Evolutionary conservation across 1,140 invertebrate genomes (phyloP).

Genomic region (Dryas iulia): DNA sequence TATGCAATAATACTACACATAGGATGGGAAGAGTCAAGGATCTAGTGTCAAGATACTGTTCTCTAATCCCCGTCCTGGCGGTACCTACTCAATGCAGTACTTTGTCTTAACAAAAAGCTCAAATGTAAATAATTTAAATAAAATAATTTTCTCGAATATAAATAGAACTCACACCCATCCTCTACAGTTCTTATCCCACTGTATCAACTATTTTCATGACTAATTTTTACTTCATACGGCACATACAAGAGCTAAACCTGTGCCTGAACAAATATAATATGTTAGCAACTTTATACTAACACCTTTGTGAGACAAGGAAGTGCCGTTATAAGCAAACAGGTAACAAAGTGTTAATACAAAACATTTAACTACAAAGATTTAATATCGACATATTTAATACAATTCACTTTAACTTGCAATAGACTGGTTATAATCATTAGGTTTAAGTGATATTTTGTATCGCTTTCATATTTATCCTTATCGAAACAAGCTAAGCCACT

Average conservation of each 20-base stretch:
- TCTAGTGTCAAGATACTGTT: too few species aligned
- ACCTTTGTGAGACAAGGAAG: background rate
- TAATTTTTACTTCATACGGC: too few species aligned
- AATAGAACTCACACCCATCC: too few species aligned
- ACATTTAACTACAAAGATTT: background rate
- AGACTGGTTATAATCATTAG: background rate
- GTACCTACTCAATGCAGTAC: too few species aligned
- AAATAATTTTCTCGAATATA: too few species aligned
- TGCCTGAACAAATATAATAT: background rate
- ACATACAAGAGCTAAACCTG: background rate
- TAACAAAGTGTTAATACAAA: background rate
- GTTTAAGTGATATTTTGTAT: conserved; percentile 7
- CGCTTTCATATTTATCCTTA: background rate
- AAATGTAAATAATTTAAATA: too few species aligned
- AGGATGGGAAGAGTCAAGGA: too few species aligned
- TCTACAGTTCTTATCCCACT: too few species aligned
- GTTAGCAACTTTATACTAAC: background rate
- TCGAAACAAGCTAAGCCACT: background rate
- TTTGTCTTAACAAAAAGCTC: too few species aligned
- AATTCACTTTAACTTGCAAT: background rate
- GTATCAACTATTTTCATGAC: too few species aligned
- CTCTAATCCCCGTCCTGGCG: too few species aligned
- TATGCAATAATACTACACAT: too few species aligned
- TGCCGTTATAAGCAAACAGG: background rate
- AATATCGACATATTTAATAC: background rate